phyloP scores from a whole-genome alignment of 2,888 invertebrate genomes.

The Tolmerus cingulatus region DNA sequence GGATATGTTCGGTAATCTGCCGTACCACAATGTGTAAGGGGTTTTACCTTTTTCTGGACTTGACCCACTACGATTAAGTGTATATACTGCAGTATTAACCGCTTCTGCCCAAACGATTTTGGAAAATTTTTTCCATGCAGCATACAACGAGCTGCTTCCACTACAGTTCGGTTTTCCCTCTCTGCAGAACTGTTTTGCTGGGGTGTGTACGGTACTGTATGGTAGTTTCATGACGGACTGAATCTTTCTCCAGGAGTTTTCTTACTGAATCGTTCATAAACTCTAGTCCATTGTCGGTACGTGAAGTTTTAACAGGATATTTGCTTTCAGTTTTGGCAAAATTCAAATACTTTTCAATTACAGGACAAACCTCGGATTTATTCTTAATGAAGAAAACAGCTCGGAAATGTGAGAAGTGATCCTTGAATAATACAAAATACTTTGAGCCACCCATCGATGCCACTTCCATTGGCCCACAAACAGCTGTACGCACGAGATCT shows the following conservation, averaged over 20 bases:
- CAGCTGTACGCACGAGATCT: slow-evolving; percentile 35
- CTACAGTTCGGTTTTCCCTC: slow-evolving; percentile 49
- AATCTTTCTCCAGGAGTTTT: slow-evolving; percentile 23
- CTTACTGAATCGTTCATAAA: slow-evolving; percentile 43
- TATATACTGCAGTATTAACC: too few species aligned
- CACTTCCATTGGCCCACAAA: slow-evolving; percentile 37
- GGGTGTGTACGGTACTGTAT: slow-evolving; percentile 48
- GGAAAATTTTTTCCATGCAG: too few species aligned
- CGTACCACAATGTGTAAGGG: too few species aligned
- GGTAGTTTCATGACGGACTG: slow-evolving; percentile 46
- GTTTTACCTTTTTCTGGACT: too few species aligned
- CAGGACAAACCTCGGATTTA: slow-evolving; percentile 33
- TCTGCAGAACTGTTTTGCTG: slow-evolving; percentile 49
- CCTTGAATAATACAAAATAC: slow-evolving; percentile 46
- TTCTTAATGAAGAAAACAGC: slow-evolving; percentile 40
- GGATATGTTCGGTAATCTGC: too few species aligned
- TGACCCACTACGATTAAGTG: too few species aligned
- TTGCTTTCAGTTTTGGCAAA: too few species aligned
- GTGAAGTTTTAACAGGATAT: neutral
- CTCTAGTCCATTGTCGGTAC: slow-evolving; percentile 43
- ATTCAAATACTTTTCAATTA: too few species aligned
- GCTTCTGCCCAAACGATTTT: too few species aligned
- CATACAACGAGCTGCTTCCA: slow-evolving; percentile 41
- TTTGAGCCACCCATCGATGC: neutral
- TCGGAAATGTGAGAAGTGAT: slow-evolving; percentile 41